Evolutionary conservation across 1,140 invertebrate species (phyloP), one percentile per base, ranked within the genome.

Genomic region (Macrotrachela quadricornifera): DNA sequence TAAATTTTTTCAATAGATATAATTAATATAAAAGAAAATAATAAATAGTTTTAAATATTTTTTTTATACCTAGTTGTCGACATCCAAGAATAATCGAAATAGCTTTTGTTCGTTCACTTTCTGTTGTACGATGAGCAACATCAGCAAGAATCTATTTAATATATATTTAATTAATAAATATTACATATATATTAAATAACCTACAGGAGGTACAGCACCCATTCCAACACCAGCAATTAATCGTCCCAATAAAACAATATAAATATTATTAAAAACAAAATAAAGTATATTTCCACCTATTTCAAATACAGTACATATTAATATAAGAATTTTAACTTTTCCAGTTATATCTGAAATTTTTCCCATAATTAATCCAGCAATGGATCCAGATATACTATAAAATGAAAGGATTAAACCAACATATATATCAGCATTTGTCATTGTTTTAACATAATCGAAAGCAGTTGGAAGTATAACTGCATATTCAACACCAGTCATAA

Each of bases 11-110:
- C n/a, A n/a, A n/a, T n/a, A n/a, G n/a, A n/a, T n/a, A n/a, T n/a
- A n/a, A n/a, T n/a, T 30, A 30, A 30, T 30, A 4, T 30, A 30
- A 4, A 30, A 2, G 8, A 30, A 30, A 8, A 30, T 30, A 2
- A 30, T 30, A 8, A 30, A 30, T 2, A 30, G 21, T 30, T n/a
- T n/a, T n/a, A n/a, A n/a, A n/a, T n/a, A n/a, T n/a, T n/a, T n/a
- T n/a, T n/a, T n/a, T n/a, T 30, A 62, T 46, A 4, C 60, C 60
- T 17, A 60, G 38, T 50, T 62, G 60, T 21, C 59, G 51, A 43
- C 51, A 59, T 14, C 54, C 55, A 17, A 59, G 52, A 16, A 60
- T 44, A n/a, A 54, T 46, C 10, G 59, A 55, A 1, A 62, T 42
- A 17, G 59, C 50, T 15, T 55, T 21, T 9, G 59, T 62, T 46